Conservation (phyloP, 2,797 vertebrate species). For the Phrynocephalus guinanensis region DNA sequence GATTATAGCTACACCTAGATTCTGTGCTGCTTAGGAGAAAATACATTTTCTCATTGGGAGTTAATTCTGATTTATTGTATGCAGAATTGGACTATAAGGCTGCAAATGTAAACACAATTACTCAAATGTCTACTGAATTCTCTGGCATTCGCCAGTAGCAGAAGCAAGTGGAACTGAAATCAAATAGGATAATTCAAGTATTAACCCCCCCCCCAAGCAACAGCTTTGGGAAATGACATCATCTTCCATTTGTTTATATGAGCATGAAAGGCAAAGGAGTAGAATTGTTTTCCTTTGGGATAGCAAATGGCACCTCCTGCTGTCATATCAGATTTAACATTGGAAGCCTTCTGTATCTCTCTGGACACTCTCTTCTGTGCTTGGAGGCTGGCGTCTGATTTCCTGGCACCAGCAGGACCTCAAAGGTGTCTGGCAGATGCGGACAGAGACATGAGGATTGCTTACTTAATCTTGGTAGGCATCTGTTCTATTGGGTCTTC, state of each 20-base stretch:
- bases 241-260: slow-evolving; percentile 73
- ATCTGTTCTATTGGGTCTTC: slow-evolving; percentile 32
- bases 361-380: slow-evolving; percentile 35
- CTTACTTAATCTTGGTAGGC: slow-evolving; percentile 62
- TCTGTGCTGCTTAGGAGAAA: not conserved
- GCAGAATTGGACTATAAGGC: slow-evolving; percentile 31
- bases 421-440: slow-evolving; percentile 68
- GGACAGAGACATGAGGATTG: slow-evolving; percentile 45
- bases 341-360: slow-evolving; percentile 70
- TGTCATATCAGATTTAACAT: slow-evolving; percentile 74
- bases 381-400: slow-evolving; percentile 64
- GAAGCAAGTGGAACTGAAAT: slow-evolving; percentile 47
- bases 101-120: not conserved
- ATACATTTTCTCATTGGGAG: not conserved
- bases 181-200: slow-evolving; percentile 57
- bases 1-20: not conserved
- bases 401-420: slow-evolving; percentile 65
- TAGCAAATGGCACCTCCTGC: slow-evolving; percentile 74
- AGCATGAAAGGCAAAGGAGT: slow-evolving; percentile 72
- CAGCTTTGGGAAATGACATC: slow-evolving; percentile 69
- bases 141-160: slow-evolving; percentile 44
- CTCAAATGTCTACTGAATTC: not conserved
- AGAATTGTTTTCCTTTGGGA: slow-evolving; percentile 68
- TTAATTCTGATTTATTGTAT: slow-evolving; percentile 27
- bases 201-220: slow-evolving; percentile 54